Conservation (phyloP, 92 coral and sea anemone species). For the Bergia sp. region DNA sequence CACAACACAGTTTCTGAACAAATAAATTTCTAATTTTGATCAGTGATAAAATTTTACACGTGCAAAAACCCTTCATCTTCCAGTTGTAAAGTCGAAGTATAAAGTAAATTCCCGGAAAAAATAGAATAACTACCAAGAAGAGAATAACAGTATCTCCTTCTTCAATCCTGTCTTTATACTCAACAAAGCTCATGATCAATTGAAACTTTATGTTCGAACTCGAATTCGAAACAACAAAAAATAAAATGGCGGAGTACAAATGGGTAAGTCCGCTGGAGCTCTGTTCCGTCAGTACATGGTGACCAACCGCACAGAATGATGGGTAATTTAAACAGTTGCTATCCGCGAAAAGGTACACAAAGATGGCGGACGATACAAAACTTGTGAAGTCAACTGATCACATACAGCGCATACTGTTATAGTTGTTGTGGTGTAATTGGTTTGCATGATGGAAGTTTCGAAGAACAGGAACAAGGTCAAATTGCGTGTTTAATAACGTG, state of each 20-base stretch:
- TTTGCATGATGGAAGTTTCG: background rate
- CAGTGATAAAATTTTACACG: background rate
- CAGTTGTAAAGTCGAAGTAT: background rate
- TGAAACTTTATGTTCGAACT: background rate
- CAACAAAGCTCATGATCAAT: conserved; percentile 79
- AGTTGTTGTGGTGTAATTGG: background rate
- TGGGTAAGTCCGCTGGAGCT: conserved; percentile 54
- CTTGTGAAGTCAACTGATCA: background rate
- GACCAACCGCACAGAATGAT: conserved; percentile 73
- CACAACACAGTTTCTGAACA: no score
- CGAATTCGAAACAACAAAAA: background rate
- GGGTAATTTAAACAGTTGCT: conserved; percentile 94
- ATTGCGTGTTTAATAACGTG: background rate
- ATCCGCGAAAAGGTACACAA: conserved; percentile 80
- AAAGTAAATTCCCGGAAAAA: background rate
- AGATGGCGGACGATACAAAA: conserved; percentile 59
- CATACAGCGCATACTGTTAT: background rate
- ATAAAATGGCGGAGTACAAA: background rate
- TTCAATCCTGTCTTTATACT: conserved; percentile 77
- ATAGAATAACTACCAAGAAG: conserved; percentile 65
- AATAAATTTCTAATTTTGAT: no score
- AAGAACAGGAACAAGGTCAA: background rate
- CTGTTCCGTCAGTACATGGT: conserved; percentile 74
- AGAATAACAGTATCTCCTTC: conserved; percentile 92
- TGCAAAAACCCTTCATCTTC: background rate